Evolutionary conservation across 2,888 invertebrate species (phyloP), one percentile per base, ranked within the genome.

Genomic region (Leptogaster cylindrica): DNA sequence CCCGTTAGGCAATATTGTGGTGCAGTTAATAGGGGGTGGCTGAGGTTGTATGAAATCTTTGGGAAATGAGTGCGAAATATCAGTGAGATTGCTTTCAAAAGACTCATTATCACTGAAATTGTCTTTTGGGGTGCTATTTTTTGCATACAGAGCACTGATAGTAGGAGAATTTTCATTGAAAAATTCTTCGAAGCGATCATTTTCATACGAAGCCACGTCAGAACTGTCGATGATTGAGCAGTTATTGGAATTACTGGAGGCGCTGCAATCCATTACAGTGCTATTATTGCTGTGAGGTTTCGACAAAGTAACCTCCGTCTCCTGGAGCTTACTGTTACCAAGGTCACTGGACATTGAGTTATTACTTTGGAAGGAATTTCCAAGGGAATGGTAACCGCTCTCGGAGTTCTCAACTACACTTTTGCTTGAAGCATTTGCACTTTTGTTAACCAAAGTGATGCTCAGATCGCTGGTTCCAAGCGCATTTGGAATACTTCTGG

Each of bases 51-150:
- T 33, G 14, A 36, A 55, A 55, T 55, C 55, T 10, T 36, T 55
- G 6, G 55, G 36, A 12, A 55, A 55, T n/a, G 55, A 55, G 12
- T 55, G 55, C 12, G 55, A 39, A 33, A 55, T 36, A 31, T 55
- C 55, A 23, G 55, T 55, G 33, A 55, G 14, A 55, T 55, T 36
- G 14, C 36, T 20, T 36, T 55, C 55, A n/a, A 33, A 36, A 36
- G n/a, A 46, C 25, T 25, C n/a, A 20, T 20, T 20, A 4, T 46
- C 46, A n/a, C 23, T 46, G 16, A 46, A 46, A n/a, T n/a, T n/a
- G n/a, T n/a, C n/a, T n/a, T n/a, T n/a, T n/a, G n/a, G n/a, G n/a
- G n/a, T n/a, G n/a, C n/a, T n/a, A n/a, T n/a, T n/a, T n/a, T n/a
- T n/a, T n/a, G n/a, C n/a, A n/a, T n/a, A n/a, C n/a, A n/a, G n/a